phyloP scores from a whole-genome alignment of 30 jellyfish, hydroid and myxozoan species.

The Aurelia sp. region DNA sequence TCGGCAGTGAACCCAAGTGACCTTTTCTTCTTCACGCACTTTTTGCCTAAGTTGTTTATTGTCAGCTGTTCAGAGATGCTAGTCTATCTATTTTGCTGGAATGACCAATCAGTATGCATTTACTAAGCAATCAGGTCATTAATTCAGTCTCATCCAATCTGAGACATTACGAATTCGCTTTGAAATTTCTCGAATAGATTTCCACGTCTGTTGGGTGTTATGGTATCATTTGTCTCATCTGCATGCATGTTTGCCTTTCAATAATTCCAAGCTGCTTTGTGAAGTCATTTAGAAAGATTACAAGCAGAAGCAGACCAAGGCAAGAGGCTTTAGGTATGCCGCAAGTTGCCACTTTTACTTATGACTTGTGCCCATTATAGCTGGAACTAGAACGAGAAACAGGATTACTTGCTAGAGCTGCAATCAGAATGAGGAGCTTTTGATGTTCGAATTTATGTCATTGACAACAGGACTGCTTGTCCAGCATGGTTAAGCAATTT shows the following conservation, averaged over 20 bases:
- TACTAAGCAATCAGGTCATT: neutral
- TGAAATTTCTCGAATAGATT: neutral
- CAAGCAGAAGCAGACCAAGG: slow-evolving; percentile 41
- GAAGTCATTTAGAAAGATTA: slow-evolving; percentile 39
- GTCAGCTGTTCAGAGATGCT: neutral
- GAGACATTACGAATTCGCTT: neutral
- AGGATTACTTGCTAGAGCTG: no score
- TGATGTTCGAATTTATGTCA: no score
- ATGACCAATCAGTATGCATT: slow-evolving; percentile 24
- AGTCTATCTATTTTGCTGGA: neutral
- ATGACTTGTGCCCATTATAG: slow-evolving; percentile 1
- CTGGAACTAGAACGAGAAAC: no score
- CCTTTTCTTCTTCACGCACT: neutral
- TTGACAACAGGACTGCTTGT: no score
- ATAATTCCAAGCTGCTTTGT: neutral
- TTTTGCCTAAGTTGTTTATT: slow-evolving; percentile 2
- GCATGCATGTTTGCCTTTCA: slow-evolving; percentile 22
- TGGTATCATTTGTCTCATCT: slow-evolving; percentile 30
- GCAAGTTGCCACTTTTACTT: neutral
- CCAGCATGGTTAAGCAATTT: no score
- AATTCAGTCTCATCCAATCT: slow-evolving; percentile 20
- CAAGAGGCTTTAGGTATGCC: slow-evolving; percentile 52
- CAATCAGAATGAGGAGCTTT: no score
- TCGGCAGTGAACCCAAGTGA: neutral
- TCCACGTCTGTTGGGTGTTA: neutral